A percentile compares a stretch with the other conserved stretches of the same genome.
Conservation (phyloP, 2,888 invertebrate genomes). For the Baronia brevicornis region DNA sequence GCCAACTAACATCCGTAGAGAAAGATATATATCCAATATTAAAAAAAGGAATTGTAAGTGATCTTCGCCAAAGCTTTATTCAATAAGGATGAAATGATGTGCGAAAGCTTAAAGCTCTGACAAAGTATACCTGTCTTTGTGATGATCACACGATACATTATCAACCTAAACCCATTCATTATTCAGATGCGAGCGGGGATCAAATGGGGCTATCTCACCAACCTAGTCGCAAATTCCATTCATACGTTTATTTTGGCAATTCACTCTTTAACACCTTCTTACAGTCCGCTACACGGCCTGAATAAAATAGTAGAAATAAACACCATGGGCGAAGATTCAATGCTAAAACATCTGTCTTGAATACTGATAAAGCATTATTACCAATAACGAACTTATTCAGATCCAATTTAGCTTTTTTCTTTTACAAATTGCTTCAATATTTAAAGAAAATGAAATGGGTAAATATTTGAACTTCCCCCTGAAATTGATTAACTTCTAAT, state of each 20-base stretch:
- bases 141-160: slow-evolving; percentile 16
- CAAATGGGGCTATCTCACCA: slow-evolving; percentile 31
- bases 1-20: background rate
- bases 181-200: slow-evolving; percentile 49
- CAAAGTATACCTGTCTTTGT: slow-evolving; percentile 7
- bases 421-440: slow-evolving; percentile 13
- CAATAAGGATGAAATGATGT: slow-evolving; percentile 6
- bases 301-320: slow-evolving; percentile 59
- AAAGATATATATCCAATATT: background rate
- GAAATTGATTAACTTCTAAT: no score
- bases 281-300: slow-evolving; percentile 56
- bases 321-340: slow-evolving; percentile 50
- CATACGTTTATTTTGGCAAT: slow-evolving; percentile 60
- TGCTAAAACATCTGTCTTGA: slow-evolving; percentile 32
- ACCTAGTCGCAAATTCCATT: slow-evolving; percentile 60
- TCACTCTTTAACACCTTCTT: slow-evolving; percentile 71
- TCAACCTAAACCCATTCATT: slow-evolving; percentile 46
- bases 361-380: slow-evolving; percentile 33
- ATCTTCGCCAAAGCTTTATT: no score
- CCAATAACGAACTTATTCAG: slow-evolving; percentile 17
- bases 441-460: slow-evolving; percentile 11
- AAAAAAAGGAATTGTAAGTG: slow-evolving; percentile 3
- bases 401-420: slow-evolving; percentile 13
- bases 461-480: slow-evolving; percentile 15
- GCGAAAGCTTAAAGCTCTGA: slow-evolving; percentile 5